These are phyloP conservation scores for Caenorhabditis briggsae DNA, from an alignment of 1,140 invertebrate genomes.

Conservation along the genomic window DNA sequence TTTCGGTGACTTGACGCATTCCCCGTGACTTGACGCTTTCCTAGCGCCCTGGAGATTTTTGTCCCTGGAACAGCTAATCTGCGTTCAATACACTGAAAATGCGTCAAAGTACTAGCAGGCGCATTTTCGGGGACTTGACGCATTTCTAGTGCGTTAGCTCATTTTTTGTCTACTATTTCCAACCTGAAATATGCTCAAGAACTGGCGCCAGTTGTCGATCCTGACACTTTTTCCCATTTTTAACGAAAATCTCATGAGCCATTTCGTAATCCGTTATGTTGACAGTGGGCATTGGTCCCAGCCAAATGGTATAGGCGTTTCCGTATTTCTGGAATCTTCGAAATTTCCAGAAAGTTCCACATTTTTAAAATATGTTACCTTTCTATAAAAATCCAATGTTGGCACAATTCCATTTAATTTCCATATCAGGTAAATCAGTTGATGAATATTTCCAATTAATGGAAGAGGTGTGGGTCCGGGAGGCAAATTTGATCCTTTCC, in stretches of 20 bases:
- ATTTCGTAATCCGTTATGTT: slow-evolving; percentile 39
- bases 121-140: too few relatives aligned
- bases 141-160: too few relatives aligned
- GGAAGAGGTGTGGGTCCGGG: slow-evolving; percentile 40
- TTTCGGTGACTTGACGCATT: too few relatives aligned
- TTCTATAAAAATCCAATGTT: slow-evolving; percentile 13
- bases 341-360: slow-evolving; percentile 12
- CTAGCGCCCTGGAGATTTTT: too few relatives aligned
- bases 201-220: slow-evolving; percentile 9
- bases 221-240: slow-evolving; percentile 48
- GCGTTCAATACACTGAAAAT: too few relatives aligned
- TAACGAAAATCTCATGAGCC: slow-evolving; percentile 57
- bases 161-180: neutral
- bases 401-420: neutral
- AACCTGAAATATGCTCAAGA: neutral
- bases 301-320: slow-evolving; percentile 59
- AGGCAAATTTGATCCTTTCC: neutral
- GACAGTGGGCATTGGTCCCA: slow-evolving; percentile 58
- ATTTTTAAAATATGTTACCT: neutral
- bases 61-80: too few relatives aligned
- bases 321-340: slow-evolving; percentile 48
- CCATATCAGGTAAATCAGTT: slow-evolving; percentile 18
- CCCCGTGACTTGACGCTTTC: too few relatives aligned
- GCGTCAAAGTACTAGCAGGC: too few relatives aligned
- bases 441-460: slow-evolving; percentile 50